Conservation (phyloP, 1,140 invertebrate genomes). For the Limonius californicus region DNA sequence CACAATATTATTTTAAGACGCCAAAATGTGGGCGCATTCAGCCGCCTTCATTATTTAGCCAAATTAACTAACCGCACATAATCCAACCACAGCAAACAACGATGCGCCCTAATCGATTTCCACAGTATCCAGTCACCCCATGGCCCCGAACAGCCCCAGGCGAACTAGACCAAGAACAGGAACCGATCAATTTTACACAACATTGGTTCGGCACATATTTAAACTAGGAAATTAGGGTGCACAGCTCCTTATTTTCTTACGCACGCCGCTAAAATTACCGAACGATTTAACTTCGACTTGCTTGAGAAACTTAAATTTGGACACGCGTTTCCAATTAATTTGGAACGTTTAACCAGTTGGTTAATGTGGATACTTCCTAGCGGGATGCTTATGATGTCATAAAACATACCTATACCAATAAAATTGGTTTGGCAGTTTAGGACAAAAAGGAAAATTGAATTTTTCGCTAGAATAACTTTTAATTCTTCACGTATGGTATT, state of each 20-base stretch:
- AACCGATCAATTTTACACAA: constrained; percentile 47
- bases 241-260: constrained; percentile 3
- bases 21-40: too few relatives aligned
- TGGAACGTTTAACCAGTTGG: not conserved
- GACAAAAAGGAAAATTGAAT: too few relatives aligned
- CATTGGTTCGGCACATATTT: constrained; percentile 37
- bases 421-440: too few relatives aligned
- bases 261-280: not conserved
- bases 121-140: not conserved
- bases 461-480: too few relatives aligned
- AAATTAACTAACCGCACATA: not conserved
- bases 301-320: too few relatives aligned
- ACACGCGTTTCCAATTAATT: not conserved
- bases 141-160: not conserved
- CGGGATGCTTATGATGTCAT: too few relatives aligned
- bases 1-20: too few relatives aligned
- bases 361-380: too few relatives aligned
- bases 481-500: too few relatives aligned
- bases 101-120: constrained; percentile 8
- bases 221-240: constrained; percentile 21
- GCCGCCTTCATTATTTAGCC: too few relatives aligned
- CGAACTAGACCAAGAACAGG: constrained; percentile 24
- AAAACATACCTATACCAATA: too few relatives aligned
- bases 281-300: not conserved
- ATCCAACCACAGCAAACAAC: not conserved